These are phyloP conservation scores for Sinocyclocheilus rhinocerous DNA, from an alignment of 2,113 vertebrate species.

Conservation along the genomic window DNA sequence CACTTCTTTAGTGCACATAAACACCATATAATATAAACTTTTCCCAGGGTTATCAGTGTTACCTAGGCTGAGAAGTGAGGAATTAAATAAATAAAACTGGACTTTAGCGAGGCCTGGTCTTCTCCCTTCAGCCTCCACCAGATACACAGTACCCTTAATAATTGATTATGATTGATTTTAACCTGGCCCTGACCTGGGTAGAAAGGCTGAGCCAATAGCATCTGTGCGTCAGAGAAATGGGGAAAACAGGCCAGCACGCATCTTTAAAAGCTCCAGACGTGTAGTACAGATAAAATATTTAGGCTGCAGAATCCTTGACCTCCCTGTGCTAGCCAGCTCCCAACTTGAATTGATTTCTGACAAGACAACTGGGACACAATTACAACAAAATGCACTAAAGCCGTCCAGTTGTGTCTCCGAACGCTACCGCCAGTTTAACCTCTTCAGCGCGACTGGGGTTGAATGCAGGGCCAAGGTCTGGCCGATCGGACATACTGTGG, in stretches of 20 bases:
- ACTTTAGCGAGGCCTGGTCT: slow-evolving; percentile 44
- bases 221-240: slow-evolving; percentile 80
- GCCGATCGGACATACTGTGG: background rate
- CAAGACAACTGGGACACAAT: slow-evolving; percentile 93
- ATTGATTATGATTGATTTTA: slow-evolving; percentile 96
- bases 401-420: slow-evolving; percentile 81
- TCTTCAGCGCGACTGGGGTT: slow-evolving; percentile 63
- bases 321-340: slow-evolving; percentile 86
- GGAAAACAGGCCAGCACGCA: slow-evolving; percentile 78
- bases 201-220: slow-evolving; percentile 82
- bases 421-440: slow-evolving; percentile 83
- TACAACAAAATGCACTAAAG: slow-evolving; percentile 98
- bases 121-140: slow-evolving; percentile 61
- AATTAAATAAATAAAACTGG: slow-evolving; percentile 57
- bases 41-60: background rate
- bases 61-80: background rate
- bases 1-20: background rate
- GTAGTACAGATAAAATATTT: slow-evolving; percentile 96
- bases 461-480: slow-evolving; percentile 23
- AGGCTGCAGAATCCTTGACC: slow-evolving; percentile 90
- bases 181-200: slow-evolving; percentile 86
- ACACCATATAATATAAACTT: background rate
- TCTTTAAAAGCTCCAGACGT: slow-evolving; percentile 92
- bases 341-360: slow-evolving; percentile 95
- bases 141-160: slow-evolving; percentile 86